A percentile compares a stretch with the other conserved stretches of the same genome.
Conservation (phyloP, 2,888 invertebrate genomes). For the Stenolophus ochropezus region DNA sequence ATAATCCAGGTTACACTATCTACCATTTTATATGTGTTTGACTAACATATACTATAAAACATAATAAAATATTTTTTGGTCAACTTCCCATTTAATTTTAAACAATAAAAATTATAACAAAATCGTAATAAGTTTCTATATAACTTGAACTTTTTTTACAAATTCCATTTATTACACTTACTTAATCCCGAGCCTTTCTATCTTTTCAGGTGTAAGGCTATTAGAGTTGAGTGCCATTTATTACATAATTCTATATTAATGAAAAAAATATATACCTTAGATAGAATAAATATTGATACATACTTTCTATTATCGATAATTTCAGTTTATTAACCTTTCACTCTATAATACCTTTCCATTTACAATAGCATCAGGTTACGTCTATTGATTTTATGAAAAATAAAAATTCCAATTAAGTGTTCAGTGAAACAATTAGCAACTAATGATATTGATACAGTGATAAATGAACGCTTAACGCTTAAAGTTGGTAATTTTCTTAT, state of each 20-base stretch:
- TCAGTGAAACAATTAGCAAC: neutral
- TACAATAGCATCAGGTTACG: neutral
- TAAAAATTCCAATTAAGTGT: neutral
- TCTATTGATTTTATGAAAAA: neutral
- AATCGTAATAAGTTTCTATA: too few species aligned
- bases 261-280: neutral
- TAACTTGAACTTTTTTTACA: too few species aligned
- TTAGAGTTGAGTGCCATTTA: too few species aligned
- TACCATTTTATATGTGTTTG: too few species aligned
- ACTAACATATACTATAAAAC: too few species aligned
- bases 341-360: neutral
- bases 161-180: too few species aligned
- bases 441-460: neutral
- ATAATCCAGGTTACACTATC: too few species aligned
- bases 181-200: too few species aligned
- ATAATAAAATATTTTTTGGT: too few species aligned
- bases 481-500: neutral
- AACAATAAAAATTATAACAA: too few species aligned
- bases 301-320: neutral
- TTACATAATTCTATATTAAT: neutral
- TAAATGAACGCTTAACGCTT: neutral
- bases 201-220: too few species aligned
- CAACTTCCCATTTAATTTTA: too few species aligned
- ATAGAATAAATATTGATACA: neutral
- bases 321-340: neutral